These are phyloP conservation scores for Sarcophaga peregrina DNA, from an alignment of 1,140 invertebrate species.

Conservation along the genomic window DNA sequence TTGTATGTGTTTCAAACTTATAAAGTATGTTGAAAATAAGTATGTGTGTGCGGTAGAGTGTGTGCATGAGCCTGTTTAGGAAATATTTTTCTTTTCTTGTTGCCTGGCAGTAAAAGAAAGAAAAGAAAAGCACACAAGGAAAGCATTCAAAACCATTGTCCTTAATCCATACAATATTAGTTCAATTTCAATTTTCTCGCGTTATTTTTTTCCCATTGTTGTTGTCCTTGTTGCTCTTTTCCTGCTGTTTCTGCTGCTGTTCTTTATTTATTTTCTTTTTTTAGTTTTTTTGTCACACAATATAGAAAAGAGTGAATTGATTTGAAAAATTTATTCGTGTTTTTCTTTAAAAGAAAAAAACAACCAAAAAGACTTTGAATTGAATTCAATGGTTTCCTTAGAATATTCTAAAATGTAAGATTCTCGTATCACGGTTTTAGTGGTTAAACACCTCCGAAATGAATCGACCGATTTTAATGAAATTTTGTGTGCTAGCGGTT, in stretches of 20 bases:
- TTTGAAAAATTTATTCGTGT: too few species aligned
- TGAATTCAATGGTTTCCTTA: too few species aligned
- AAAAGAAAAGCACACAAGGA: not conserved
- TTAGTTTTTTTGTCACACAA: not conserved
- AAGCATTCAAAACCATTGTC: not conserved
- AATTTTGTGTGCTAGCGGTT: too few species aligned
- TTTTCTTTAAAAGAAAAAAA: too few species aligned
- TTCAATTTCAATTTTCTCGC: constrained; percentile 27
- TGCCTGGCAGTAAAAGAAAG: not conserved
- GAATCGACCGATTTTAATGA: too few species aligned
- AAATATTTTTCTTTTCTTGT: not conserved
- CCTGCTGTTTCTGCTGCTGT: not conserved
- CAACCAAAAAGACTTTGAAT: too few species aligned
- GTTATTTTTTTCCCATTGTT: not conserved
- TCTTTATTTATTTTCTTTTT: not conserved
- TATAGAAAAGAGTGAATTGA: not conserved
- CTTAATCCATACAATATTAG: constrained; percentile 25
- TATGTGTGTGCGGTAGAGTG: not conserved
- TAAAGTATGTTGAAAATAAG: too few species aligned
- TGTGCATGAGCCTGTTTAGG: not conserved
- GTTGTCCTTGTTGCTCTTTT: not conserved
- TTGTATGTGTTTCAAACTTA: too few species aligned
- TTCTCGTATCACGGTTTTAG: too few species aligned
- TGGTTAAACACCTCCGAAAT: too few species aligned
- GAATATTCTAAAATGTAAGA: too few species aligned